Conservation (phyloP, 1,140 invertebrate species). For the Brachionus angularis region DNA sequence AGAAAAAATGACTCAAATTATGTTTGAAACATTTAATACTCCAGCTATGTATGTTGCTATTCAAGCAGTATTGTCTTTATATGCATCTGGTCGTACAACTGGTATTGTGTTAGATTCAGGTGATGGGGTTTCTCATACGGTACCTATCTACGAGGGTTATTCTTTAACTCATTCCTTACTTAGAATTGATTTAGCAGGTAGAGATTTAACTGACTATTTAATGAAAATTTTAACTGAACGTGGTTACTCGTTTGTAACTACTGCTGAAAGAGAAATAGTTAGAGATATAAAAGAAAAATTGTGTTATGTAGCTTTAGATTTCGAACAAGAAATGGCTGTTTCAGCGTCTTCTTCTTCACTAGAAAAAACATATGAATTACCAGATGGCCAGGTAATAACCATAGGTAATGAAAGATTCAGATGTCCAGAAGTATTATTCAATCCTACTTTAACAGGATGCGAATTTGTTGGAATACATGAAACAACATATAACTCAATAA, state of each 20-base stretch:
- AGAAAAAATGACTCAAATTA: conserved; percentile 47
- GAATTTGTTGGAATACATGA: conserved; percentile 57
- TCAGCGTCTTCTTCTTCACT: conserved; percentile 81
- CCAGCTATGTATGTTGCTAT: conserved; percentile 66
- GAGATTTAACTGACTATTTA: conserved; percentile 90
- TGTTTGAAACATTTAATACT: conserved; percentile 50
- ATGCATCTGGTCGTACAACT: conserved; percentile 83
- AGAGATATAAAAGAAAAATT: conserved; percentile 73
- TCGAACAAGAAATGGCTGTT: conserved; percentile 87
- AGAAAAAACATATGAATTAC: conserved; percentile 88
- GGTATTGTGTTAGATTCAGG: conserved; percentile 82
- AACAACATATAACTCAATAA: conserved; percentile 57
- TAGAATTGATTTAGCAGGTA: conserved; percentile 82
- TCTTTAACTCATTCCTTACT: conserved; percentile 72
- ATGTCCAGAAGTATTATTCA: conserved; percentile 84
- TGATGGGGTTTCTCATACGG: conserved; percentile 80
- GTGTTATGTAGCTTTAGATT: conserved; percentile 52
- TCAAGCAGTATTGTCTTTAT: conserved; percentile 76
- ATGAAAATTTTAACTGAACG: conserved; percentile 69
- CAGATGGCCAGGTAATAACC: conserved; percentile 71
- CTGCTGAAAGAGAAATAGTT: conserved; percentile 80
- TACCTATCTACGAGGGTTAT: conserved; percentile 80
- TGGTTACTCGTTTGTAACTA: conserved; percentile 45
- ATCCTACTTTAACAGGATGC: conserved; percentile 60
- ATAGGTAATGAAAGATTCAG: conserved; percentile 58